Conservation (phyloP, 2,888 invertebrate genomes). For the Mythimna pallens region DNA sequence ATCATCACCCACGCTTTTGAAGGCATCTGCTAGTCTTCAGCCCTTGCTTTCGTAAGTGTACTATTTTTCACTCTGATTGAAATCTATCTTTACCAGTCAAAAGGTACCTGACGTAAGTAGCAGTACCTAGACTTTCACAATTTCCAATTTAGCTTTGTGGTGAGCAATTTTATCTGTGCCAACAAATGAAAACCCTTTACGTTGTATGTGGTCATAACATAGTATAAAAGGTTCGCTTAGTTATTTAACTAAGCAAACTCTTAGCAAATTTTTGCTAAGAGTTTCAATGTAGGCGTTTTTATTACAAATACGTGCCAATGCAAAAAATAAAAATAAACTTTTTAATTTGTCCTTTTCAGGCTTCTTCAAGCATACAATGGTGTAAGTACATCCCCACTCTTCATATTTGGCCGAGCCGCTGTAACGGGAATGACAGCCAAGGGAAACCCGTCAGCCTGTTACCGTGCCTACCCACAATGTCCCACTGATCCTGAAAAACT, state of each 20-base stretch:
- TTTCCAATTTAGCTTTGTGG: conserved; percentile 10
- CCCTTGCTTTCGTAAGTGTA: conserved; percentile 91
- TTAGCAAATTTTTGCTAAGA: conserved; percentile 6
- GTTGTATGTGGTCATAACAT: conserved; percentile 4
- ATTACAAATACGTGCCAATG: not conserved
- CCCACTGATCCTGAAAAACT: conserved; percentile 94
- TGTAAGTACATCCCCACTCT: conserved; percentile 91
- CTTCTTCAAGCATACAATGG: conserved; percentile 91
- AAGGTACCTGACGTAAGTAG: not conserved
- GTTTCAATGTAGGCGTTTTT: not conserved
- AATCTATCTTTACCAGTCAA: not conserved
- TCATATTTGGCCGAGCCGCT: conserved; percentile 94
- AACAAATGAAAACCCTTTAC: not conserved
- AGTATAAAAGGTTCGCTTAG: not conserved
- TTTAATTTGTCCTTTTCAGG: conserved; percentile 78
- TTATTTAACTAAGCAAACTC: no score
- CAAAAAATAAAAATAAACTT: not conserved
- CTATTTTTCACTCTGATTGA: not conserved
- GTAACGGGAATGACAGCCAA: conserved; percentile 93
- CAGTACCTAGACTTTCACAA: not conserved
- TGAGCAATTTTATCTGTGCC: not conserved
- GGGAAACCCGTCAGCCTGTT: conserved; percentile 90
- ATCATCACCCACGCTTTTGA: conserved; percentile 73
- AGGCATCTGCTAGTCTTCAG: conserved; percentile 85
- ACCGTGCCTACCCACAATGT: conserved; percentile 93